Evolutionary conservation across 1,140 invertebrate genomes (phyloP).

Genomic region (Batillaria attramentaria): DNA sequence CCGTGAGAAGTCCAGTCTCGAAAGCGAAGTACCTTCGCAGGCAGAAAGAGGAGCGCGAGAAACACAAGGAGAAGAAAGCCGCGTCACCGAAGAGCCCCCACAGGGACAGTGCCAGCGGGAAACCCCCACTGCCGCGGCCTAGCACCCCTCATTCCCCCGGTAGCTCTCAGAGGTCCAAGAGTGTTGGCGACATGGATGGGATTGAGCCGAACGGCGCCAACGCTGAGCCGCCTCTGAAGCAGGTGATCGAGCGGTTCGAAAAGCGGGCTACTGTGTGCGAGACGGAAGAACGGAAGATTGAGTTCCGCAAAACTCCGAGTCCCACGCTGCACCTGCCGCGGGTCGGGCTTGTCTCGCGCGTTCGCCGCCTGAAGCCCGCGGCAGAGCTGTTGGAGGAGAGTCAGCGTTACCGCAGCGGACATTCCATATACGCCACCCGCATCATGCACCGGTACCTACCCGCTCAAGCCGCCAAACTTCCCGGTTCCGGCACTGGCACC

Average conservation of each 20-base stretch:
- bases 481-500: not conserved
- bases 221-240: conserved; percentile 15
- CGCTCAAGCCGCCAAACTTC: conserved; percentile 36
- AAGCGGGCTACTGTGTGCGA: conserved; percentile 45
- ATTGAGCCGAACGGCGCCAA: not conserved
- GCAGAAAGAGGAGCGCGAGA: conserved; percentile 40
- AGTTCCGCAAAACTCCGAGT: conserved; percentile 46
- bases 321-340: conserved; percentile 44
- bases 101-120: conserved; percentile 22
- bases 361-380: conserved; percentile 60
- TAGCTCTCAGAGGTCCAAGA: conserved; percentile 38
- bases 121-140: conserved; percentile 45
- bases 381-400: conserved; percentile 65
- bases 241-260: conserved; percentile 35
- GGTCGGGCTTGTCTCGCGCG: conserved; percentile 44
- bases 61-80: conserved; percentile 24
- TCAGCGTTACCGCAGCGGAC: conserved; percentile 63
- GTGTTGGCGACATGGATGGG: conserved; percentile 36
- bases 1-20: conserved; percentile 24
- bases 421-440: conserved; percentile 58
- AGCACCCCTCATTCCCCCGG: conserved; percentile 37
- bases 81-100: conserved; percentile 38
- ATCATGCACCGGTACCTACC: conserved; percentile 60
- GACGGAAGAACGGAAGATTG: conserved; percentile 37
- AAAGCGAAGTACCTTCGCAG: conserved; percentile 30